Conservation (phyloP, 2,888 invertebrate genomes). For the Lycia hirtaria region DNA sequence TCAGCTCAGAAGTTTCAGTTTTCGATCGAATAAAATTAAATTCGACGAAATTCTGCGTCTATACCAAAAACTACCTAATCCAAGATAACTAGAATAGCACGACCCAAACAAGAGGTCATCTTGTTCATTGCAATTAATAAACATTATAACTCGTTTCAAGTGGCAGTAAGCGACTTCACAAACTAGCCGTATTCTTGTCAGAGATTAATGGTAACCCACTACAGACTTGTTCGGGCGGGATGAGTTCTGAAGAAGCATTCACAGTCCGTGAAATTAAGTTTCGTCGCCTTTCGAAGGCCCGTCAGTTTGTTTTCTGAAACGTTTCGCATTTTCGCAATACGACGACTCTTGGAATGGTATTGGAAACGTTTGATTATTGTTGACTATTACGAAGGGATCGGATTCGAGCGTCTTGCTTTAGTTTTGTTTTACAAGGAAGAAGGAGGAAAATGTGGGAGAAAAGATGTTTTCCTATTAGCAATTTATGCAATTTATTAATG, state of each 20-base stretch:
- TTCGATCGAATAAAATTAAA: too few relatives aligned
- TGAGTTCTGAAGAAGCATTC: conserved; percentile 79
- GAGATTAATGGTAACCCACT: conserved; percentile 77
- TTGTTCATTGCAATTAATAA: conserved; percentile 40
- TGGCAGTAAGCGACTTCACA: conserved; percentile 27
- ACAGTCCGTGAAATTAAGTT: conserved; percentile 83
- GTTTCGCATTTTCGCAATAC: conserved; percentile 61
- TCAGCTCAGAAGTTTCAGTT: too few relatives aligned
- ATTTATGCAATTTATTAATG: conserved; percentile 4
- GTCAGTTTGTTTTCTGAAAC: conserved; percentile 73
- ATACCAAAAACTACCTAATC: not conserved
- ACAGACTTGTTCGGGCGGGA: conserved; percentile 77
- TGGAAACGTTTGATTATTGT: conserved; percentile 59
- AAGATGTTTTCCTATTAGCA: conserved; percentile 9
- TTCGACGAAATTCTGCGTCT: not conserved
- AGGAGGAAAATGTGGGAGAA: conserved; percentile 7
- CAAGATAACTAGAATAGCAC: not conserved
- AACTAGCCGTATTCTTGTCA: conserved; percentile 67
- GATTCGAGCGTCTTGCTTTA: conserved; percentile 36
- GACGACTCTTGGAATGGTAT: conserved; percentile 57
- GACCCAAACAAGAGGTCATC: conserved; percentile 25
- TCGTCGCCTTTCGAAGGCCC: conserved; percentile 70
- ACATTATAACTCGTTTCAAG: conserved; percentile 30
- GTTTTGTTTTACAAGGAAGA: conserved; percentile 7
- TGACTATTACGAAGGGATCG: conserved; percentile 25